Conservation (phyloP, 2,113 vertebrate genomes). For the Proteles cristata region DNA sequence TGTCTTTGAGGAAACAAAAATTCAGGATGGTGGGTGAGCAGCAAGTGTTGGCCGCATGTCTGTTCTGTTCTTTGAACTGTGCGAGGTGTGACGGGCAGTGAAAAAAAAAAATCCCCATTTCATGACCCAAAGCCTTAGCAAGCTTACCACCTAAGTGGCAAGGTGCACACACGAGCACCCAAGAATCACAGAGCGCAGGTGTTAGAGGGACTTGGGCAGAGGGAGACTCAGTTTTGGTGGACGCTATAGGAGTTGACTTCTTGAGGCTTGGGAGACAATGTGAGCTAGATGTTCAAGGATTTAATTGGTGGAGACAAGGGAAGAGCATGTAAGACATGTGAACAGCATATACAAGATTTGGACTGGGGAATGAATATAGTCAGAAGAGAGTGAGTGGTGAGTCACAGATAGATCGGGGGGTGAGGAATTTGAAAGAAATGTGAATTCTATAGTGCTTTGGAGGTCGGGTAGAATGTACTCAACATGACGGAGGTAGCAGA, state of each 20-base stretch:
- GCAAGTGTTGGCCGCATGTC: rapidly evolving
- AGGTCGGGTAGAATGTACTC: no score
- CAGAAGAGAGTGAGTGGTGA: not conserved
- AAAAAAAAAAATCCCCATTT: not conserved
- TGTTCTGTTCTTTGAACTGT: not conserved
- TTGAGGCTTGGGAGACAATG: not conserved
- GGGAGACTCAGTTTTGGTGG: not conserved
- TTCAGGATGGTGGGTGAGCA: not conserved
- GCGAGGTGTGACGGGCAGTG: not conserved
- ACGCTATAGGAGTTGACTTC: not conserved
- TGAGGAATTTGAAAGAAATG: not conserved
- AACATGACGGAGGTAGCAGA: rapidly evolving
- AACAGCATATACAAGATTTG: not conserved
- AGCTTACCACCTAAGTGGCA: not conserved
- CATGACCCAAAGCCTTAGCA: not conserved
- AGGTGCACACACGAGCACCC: not conserved
- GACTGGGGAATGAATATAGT: not conserved
- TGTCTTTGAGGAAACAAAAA: not conserved
- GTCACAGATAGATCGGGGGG: not conserved
- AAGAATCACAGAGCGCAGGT: not conserved
- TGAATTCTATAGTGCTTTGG: not conserved
- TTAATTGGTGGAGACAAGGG: not conserved
- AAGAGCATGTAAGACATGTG: not conserved
- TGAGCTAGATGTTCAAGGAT: not conserved
- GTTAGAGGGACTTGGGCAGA: not conserved